Evolutionary conservation across 2,113 vertebrate species (phyloP).

Genomic region (Elaphurus davidianus): DNA sequence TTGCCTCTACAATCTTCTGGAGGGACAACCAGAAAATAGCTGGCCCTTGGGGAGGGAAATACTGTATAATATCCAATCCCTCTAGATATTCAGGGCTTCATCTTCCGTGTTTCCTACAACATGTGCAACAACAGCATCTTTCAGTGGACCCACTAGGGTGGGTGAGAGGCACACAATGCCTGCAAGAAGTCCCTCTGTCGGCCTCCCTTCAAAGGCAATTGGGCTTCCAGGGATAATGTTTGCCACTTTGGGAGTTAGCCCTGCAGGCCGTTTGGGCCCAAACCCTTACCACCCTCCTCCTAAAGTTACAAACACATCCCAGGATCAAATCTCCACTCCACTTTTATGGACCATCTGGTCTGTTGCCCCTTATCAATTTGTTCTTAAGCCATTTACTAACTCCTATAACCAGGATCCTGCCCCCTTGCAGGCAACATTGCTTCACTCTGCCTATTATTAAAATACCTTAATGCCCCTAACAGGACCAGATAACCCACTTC

Average conservation of each 20-base stretch:
- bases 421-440: neutral
- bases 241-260: neutral
- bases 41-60: neutral
- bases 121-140: neutral
- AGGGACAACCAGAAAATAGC: neutral
- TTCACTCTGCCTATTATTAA: neutral
- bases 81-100: neutral
- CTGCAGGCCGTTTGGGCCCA: fast-evolving
- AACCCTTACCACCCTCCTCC: neutral
- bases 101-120: neutral
- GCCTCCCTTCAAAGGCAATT: neutral
- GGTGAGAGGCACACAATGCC: neutral
- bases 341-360: neutral
- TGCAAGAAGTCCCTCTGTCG: neutral
- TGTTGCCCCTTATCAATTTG: neutral
- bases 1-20: neutral
- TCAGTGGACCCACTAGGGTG: neutral
- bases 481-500: neutral
- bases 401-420: neutral
- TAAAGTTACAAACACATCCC: neutral
- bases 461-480: neutral
- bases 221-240: neutral
- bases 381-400: neutral
- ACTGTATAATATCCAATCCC: neutral
- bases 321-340: neutral